Percentiles rank a stretch among this genome's conserved stretches.
Evolutionary conservation across 2,113 vertebrate species (phyloP).

Genomic region (Syrmaticus mikado): DNA sequence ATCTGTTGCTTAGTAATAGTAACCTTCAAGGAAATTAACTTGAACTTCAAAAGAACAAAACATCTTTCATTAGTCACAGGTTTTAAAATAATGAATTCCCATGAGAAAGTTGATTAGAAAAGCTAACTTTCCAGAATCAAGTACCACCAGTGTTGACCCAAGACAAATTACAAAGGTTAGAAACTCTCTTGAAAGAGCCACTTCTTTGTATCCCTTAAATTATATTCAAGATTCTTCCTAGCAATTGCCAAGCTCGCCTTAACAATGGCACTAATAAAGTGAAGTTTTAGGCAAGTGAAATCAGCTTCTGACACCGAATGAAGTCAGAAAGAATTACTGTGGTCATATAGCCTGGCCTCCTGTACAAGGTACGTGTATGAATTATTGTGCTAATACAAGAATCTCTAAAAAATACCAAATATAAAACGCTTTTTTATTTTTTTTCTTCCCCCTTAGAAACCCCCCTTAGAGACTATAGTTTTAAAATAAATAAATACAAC

Average conservation of each 20-base stretch:
- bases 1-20: constrained; percentile 84
- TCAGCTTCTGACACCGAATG: background rate
- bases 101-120: constrained; percentile 77
- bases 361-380: background rate
- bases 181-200: background rate
- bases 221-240: background rate
- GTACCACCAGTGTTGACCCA: background rate
- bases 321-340: background rate
- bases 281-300: background rate
- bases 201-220: background rate
- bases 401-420: background rate
- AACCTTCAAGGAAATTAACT: constrained; percentile 78
- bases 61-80: constrained; percentile 77
- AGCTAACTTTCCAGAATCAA: constrained; percentile 45
- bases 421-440: background rate
- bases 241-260: background rate
- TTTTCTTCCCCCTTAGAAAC: background rate
- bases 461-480: background rate
- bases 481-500: background rate
- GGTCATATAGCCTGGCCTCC: background rate
- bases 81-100: constrained; percentile 83
- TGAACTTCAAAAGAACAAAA: constrained; percentile 85
- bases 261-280: background rate
- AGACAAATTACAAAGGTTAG: background rate
- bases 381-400: background rate